phyloP scores from a whole-genome alignment of 2,888 invertebrate genomes.

The Cynaeus angustus region DNA sequence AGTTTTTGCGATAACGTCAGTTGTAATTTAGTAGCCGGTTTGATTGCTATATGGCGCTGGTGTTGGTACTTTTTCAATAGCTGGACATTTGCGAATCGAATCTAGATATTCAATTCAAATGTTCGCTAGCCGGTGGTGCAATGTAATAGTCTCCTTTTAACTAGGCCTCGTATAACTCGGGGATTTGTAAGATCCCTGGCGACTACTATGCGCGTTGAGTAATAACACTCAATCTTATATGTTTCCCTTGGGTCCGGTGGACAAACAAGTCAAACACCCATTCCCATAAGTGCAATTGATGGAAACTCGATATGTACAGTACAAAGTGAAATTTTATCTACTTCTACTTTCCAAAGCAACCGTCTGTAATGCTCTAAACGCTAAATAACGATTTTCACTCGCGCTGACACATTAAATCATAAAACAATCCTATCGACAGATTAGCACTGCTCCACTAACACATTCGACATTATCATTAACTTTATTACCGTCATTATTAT shows the following conservation, averaged over 20 bases:
- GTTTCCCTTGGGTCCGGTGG: slow-evolving; percentile 50
- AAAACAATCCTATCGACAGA: slow-evolving; percentile 30
- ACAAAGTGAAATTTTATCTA: slow-evolving; percentile 51
- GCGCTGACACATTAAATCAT: slow-evolving; percentile 25
- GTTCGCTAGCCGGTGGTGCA: slow-evolving; percentile 35
- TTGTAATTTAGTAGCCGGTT: slow-evolving; percentile 69
- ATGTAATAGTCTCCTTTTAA: slow-evolving; percentile 54
- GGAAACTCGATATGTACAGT: slow-evolving; percentile 50
- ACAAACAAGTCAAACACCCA: slow-evolving; percentile 55
- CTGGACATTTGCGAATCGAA: slow-evolving; percentile 49
- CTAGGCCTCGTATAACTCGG: slow-evolving; percentile 55
- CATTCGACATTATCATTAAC: slow-evolving; percentile 1
- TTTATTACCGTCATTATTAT: slow-evolving; percentile 3
- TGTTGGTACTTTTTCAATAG: slow-evolving; percentile 63
- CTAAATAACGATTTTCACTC: slow-evolving; percentile 25
- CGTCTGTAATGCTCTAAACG: slow-evolving; percentile 22
- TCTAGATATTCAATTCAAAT: slow-evolving; percentile 51
- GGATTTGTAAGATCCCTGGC: slow-evolving; percentile 53
- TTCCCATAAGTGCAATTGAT: slow-evolving; percentile 52
- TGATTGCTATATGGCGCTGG: slow-evolving; percentile 68
- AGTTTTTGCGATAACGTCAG: slow-evolving; percentile 69
- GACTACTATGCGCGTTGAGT: slow-evolving; percentile 54
- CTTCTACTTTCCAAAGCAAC: slow-evolving; percentile 23
- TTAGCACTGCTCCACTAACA: slow-evolving; percentile 14
- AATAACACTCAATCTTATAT: slow-evolving; percentile 59